Percentiles rank a stretch among this genome's conserved stretches.
phyloP scores from a whole-genome alignment of 2,888 invertebrate species.

The Carpatolechia fugitivella region DNA sequence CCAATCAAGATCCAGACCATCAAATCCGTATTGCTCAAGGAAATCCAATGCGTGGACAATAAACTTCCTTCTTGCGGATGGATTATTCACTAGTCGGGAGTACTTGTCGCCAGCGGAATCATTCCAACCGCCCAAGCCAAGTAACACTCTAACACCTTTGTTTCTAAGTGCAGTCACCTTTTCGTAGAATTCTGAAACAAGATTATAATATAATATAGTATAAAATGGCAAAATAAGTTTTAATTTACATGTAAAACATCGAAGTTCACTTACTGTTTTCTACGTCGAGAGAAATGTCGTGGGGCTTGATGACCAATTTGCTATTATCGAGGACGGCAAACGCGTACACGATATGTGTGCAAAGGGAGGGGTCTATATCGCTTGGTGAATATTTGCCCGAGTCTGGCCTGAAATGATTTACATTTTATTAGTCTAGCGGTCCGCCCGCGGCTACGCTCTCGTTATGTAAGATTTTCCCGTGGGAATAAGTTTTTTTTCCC shows the following conservation, averaged over 20 bases:
- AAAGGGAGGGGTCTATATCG: constrained; percentile 90
- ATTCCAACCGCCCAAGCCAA: constrained; percentile 97
- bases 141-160: constrained; percentile 87
- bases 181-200: constrained; percentile 87
- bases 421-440: neutral
- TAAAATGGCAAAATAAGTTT: too few species aligned
- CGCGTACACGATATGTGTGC: constrained; percentile 95
- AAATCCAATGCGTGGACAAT: constrained; percentile 87
- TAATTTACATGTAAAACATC: neutral
- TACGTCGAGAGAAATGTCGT: constrained; percentile 93
- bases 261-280: constrained; percentile 85
- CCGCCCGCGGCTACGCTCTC: too few species aligned
- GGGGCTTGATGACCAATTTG: constrained; percentile 87
- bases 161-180: constrained; percentile 87
- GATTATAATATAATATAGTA: neutral
- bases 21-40: constrained; percentile 88
- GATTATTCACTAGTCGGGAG: constrained; percentile 87
- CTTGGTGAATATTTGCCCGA: constrained; percentile 89
- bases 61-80: constrained; percentile 84
- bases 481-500: too few species aligned
- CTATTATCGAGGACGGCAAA: constrained; percentile 92
- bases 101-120: constrained; percentile 95
- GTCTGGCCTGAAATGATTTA: constrained; percentile 80
- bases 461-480: neutral
- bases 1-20: constrained; percentile 96